Evolutionary conservation across 92 coral and sea anemone genomes (phyloP).

Genomic region (Palythoa grandiflora): DNA sequence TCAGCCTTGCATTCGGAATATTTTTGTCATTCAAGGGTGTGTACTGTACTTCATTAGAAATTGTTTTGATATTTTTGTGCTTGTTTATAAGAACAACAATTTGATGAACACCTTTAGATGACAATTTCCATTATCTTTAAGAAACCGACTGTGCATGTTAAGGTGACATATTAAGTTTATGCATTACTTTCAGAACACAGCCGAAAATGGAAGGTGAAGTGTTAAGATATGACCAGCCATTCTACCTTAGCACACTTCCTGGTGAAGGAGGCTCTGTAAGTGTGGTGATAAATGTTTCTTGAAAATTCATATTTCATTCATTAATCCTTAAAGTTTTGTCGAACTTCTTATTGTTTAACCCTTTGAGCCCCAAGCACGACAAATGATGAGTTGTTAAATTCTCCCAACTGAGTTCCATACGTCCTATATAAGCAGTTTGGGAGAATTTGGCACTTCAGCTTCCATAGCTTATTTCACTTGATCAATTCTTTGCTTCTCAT

Average conservation of each 20-base stretch:
- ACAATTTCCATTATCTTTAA: neutral
- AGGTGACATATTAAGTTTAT: neutral
- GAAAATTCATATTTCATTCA: neutral
- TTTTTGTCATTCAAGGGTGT: slow-evolving; percentile 85
- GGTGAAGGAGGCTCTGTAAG: slow-evolving; percentile 92
- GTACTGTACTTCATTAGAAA: neutral
- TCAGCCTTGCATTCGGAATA: slow-evolving; percentile 90
- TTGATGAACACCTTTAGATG: neutral
- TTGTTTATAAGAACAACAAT: neutral
- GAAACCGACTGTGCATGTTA: neutral
- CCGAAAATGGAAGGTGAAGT: slow-evolving; percentile 84
- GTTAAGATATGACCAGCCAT: slow-evolving; percentile 83
- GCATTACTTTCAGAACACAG: slow-evolving; percentile 58
- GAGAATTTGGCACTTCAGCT: too few species aligned
- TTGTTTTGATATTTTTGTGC: neutral
- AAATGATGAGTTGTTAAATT: too few species aligned
- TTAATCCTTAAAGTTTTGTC: neutral
- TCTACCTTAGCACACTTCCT: slow-evolving; percentile 85
- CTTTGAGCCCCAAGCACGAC: too few species aligned
- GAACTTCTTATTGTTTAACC: too few species aligned
- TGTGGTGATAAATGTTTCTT: neutral
- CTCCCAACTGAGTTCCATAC: too few species aligned
- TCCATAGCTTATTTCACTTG: too few species aligned
- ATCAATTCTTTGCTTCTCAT: too few species aligned
- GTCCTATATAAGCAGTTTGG: too few species aligned